Evolutionary conservation across 2,113 vertebrate species (phyloP).

Genomic region (Pelodiscus sinensis): DNA sequence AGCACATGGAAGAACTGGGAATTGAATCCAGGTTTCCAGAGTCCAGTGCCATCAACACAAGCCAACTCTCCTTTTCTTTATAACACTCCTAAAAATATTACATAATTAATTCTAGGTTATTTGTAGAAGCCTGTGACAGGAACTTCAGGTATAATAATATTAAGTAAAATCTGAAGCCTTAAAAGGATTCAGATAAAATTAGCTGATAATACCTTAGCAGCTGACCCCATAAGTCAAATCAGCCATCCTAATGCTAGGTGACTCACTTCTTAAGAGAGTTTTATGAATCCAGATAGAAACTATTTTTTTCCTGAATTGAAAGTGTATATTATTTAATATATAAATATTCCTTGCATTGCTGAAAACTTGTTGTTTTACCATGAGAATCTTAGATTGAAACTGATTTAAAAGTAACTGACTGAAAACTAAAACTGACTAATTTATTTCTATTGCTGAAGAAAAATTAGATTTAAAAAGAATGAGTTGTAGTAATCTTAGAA

Average conservation of each 20-base stretch:
- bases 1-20: background rate
- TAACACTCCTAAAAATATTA: background rate
- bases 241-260: background rate
- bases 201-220: background rate
- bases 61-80: background rate
- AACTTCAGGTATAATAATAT: background rate
- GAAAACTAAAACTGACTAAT: background rate
- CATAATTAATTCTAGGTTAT: background rate
- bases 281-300: background rate
- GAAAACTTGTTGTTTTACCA: constrained; percentile 49
- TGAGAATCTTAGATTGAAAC: background rate
- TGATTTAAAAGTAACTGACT: background rate
- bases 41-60: background rate
- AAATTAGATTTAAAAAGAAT: background rate
- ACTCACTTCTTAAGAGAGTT: background rate
- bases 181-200: background rate
- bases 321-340: background rate
- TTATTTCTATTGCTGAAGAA: background rate
- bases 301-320: background rate
- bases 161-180: background rate
- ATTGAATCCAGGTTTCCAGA: background rate
- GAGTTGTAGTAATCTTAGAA: background rate
- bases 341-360: constrained; percentile 1
- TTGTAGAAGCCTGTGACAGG: background rate
- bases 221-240: too few species aligned